phyloP scores from a whole-genome alignment of 2,888 invertebrate genomes.

The Drosophila seclusa region DNA sequence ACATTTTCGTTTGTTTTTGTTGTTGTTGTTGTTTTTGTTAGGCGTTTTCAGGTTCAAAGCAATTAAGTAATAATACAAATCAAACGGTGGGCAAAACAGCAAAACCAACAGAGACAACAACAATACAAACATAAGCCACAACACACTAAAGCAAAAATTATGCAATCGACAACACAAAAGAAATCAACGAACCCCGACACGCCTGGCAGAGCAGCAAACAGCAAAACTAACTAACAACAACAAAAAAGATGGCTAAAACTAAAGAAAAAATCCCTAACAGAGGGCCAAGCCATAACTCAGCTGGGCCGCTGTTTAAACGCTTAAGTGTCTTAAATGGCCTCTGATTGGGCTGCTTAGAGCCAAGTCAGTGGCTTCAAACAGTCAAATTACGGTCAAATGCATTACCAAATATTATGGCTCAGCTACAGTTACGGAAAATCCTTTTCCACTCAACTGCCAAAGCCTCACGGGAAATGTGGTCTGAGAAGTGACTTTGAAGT shows the following conservation, averaged over 20 bases:
- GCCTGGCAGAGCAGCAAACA: slow-evolving; percentile 48
- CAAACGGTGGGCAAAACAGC: slow-evolving; percentile 55
- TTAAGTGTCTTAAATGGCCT: slow-evolving; percentile 20
- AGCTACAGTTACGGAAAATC: background rate
- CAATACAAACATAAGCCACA: slow-evolving; percentile 23
- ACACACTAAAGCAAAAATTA: slow-evolving; percentile 50
- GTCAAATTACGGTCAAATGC: slow-evolving; percentile 20
- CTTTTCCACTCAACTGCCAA: background rate
- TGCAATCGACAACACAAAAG: slow-evolving; percentile 64
- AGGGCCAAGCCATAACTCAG: slow-evolving; percentile 28
- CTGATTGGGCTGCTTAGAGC: slow-evolving; percentile 30
- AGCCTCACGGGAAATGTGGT: background rate
- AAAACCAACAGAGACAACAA: slow-evolving; percentile 23
- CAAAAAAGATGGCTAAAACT: slow-evolving; percentile 8
- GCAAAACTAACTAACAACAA: slow-evolving; percentile 7
- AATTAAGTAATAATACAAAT: slow-evolving; percentile 77
- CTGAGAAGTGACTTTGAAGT: background rate
- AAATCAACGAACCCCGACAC: slow-evolving; percentile 45
- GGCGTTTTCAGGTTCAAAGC: slow-evolving; percentile 74
- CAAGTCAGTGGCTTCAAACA: slow-evolving; percentile 14
- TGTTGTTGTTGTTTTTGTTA: slow-evolving; percentile 6
- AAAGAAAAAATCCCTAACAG: slow-evolving; percentile 21
- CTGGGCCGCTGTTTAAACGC: background rate
- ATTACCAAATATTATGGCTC: slow-evolving; percentile 12
- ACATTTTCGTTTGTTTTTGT: background rate